Base-by-base conservation (phyloP, 2,113 vertebrate genomes). In the Gallinago paraguaiae region DNA sequence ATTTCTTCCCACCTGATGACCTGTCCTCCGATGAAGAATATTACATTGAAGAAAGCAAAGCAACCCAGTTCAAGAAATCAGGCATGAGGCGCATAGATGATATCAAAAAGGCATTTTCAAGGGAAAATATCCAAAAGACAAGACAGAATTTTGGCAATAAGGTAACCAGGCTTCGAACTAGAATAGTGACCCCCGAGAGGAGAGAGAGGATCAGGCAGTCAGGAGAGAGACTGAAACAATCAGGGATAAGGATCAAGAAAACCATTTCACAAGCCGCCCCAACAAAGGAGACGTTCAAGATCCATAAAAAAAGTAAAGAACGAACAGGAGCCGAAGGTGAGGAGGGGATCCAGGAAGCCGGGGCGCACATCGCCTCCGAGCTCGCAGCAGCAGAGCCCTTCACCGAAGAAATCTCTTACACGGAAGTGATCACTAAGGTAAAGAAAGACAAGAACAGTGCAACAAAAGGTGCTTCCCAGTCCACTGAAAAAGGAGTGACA, bases 11-110 rank as follows among this genome's bases (percentile, higher is more conserved):
- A 78, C 99, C 99, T 1, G 97, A 98, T n/a, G 99, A 99, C 93
- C 98, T 99, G 30, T 99, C 99, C 78, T 99, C 99, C 0, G 99
- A 99, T 35, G 99, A 99, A 96, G 99, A 99, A 85, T 99, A 99
- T 96, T 98, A 98, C 61, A 97, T 99, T 0, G 98, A 98, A 95
- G 99, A 99, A 89, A 98, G 98, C 37, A 98, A 97, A 84, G 98
- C 98, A 39, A 78, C 98, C 15, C 98, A 98, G 50, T 95, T 99
- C 90, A 99, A 98, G 96, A 99, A 99, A 92, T 98, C 99, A 2
- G 98, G 99, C 82, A 98, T 98, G 96, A 99, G 98, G 92, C 98
- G 97, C 95, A 99, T 98, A 9, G 99, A 99, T 97, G 99, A 98
- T 86, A 98, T 99, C 93, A 99, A 98, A 97, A 99, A 99, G 13